Conservation (phyloP, 2,113 vertebrate genomes). For the Oncorhynchus keta region DNA sequence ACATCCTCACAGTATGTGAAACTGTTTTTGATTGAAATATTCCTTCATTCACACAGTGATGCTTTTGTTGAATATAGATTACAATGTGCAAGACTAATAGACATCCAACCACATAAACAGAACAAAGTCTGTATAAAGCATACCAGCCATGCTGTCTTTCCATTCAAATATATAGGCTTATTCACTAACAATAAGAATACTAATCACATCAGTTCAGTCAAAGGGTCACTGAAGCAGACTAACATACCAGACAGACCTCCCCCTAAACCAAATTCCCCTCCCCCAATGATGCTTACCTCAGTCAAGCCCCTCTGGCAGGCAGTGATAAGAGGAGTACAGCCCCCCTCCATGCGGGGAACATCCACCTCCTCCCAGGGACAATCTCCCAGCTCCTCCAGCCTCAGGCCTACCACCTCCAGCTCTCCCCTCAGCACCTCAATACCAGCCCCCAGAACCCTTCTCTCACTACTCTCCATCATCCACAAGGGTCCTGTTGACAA, state of each 20-base stretch:
- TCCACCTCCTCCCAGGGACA: constrained; percentile 31
- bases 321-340: constrained; percentile 46
- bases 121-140: background rate
- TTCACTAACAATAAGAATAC: background rate
- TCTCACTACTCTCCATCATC: constrained; percentile 42
- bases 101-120: background rate
- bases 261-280: background rate
- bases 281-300: constrained; percentile 40
- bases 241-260: background rate
- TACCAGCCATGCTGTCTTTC: background rate
- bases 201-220: background rate
- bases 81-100: background rate
- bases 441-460: background rate
- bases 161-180: background rate
- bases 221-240: background rate
- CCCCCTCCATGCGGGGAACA: constrained; percentile 26
- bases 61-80: background rate
- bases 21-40: background rate
- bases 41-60: background rate
- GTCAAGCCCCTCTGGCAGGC: constrained; percentile 49
- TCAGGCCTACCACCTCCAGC: constrained; percentile 30
- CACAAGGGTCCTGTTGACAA: background rate
- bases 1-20: background rate
- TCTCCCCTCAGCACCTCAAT: constrained; percentile 34
- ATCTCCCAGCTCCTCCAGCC: constrained; percentile 20